Evolutionary conservation across 2,888 invertebrate species (phyloP), one percentile per base, ranked within the genome.

Genomic region (Kuschelorhynchus macadamiae): DNA sequence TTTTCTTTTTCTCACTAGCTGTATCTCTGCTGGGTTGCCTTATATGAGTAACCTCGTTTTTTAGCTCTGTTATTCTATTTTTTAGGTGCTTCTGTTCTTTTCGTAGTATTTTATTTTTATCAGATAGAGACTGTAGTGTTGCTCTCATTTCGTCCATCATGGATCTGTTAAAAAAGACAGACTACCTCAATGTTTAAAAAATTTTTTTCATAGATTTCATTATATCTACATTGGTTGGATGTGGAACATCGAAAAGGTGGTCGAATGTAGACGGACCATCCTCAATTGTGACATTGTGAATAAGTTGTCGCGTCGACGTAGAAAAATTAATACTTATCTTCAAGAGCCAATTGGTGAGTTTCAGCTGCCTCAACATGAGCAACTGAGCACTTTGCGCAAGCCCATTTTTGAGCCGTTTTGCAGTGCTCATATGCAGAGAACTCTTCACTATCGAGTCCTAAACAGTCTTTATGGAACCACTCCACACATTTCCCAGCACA

Each of bases 381-480:
- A n/a, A n/a, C n/a, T n/a, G n/a, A n/a, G n/a, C n/a, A n/a, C n/a
- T n/a, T n/a, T n/a, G 36, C 2, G 36, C 5, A 36, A n/a, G 36
- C 11, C 11, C 36, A 36, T 11, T 47, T 47, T 20, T 20, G 25
- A 2, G 47, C 11, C 2, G 3, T 25, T 25, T 20, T 47, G 2
- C 25, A 8, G 5, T 9, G 47, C 14, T 47, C 47, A n/a, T 21
- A 47, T 4, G 47, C 25, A 1, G 47, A 25, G 21, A 47, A 47
- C 21, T 47, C 47, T 5, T 47, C 47, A 21, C 20, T 25, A 14
- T 20, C 21, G 3, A 47, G 21, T 21, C 47, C 9, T 9, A 25
- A 18, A 47, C n/a, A 47, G 5, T 47, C 47, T 21, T 20, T 47
- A n/a, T 47, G 47, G 25, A 21, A 47, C 47, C 47, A 47, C 11